phyloP scores from a whole-genome alignment of 1,140 invertebrate species.

The Drosophila quadrilineata region DNA sequence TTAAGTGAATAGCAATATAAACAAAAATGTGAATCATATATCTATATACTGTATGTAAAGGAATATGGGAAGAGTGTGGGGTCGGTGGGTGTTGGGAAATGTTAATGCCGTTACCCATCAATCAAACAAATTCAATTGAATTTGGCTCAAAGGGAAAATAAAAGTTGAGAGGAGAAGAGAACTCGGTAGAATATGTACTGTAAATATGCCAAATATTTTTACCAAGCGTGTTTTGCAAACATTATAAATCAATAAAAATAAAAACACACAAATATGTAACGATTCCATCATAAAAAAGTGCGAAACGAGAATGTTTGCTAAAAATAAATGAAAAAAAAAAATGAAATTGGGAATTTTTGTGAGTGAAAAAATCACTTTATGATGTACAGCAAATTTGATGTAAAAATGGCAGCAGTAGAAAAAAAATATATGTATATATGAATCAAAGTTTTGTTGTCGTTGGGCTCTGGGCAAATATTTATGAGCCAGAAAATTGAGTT shows the following conservation, averaged over 20 bases:
- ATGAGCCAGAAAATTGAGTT: constrained; percentile 75
- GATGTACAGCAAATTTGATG: constrained; percentile 42
- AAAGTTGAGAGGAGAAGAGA: not conserved
- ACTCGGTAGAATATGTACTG: not conserved
- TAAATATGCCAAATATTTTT: constrained; percentile 65
- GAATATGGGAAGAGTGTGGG: constrained; percentile 22
- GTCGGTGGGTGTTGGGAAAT: too few species aligned
- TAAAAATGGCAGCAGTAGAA: constrained; percentile 8
- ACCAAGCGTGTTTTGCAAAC: constrained; percentile 53
- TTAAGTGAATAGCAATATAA: constrained; percentile 39
- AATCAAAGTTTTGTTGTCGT: constrained; percentile 63
- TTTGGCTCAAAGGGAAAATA: constrained; percentile 35
- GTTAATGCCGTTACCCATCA: constrained; percentile 59
- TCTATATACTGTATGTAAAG: constrained; percentile 13
- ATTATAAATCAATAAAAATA: constrained; percentile 73
- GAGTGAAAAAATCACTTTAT: constrained; percentile 29
- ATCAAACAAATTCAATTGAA: constrained; percentile 67
- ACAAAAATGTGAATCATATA: constrained; percentile 20
- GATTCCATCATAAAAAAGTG: constrained; percentile 13
- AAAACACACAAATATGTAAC: constrained; percentile 7
- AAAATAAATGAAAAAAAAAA: not conserved
- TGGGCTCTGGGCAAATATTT: constrained; percentile 71
- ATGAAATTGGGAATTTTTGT: constrained; percentile 18
- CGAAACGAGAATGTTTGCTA: constrained; percentile 5
- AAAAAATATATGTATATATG: too few species aligned